A percentile compares a stretch with the other conserved stretches of the same genome.
Evolutionary conservation across 2,888 invertebrate species (phyloP).

Genomic region (Heliothis peltigera): DNA sequence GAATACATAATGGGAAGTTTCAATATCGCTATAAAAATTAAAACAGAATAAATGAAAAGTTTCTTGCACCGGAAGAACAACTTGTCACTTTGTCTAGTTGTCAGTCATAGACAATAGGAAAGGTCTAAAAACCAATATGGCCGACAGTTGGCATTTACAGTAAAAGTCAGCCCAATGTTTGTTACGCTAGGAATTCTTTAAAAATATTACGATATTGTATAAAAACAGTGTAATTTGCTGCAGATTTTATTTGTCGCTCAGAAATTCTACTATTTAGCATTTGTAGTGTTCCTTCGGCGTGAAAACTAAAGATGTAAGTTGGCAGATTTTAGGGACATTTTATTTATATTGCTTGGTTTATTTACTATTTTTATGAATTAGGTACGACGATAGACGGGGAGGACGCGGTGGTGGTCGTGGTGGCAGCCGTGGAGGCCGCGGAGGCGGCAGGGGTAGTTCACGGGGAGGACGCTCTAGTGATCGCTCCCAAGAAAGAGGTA

Average conservation of each 20-base stretch:
- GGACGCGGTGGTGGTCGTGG: slow-evolving; percentile 79
- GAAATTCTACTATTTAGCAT: slow-evolving; percentile 25
- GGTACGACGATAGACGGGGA: slow-evolving; percentile 89
- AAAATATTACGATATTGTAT: slow-evolving; percentile 9
- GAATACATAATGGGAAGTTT: too few species aligned
- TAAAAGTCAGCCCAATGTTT: slow-evolving; percentile 43
- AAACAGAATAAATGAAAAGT: background rate
- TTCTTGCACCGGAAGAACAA: background rate
- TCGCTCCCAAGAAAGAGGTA: slow-evolving; percentile 84
- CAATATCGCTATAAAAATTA: too few species aligned
- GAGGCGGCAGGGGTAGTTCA: slow-evolving; percentile 78
- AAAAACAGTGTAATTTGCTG: slow-evolving; percentile 18
- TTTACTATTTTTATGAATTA: slow-evolving; percentile 63
- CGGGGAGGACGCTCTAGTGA: slow-evolving; percentile 81
- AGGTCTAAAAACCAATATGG: slow-evolving; percentile 65
- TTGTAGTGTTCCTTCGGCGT: slow-evolving; percentile 35
- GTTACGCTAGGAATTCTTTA: slow-evolving; percentile 23
- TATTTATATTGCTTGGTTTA: slow-evolving; percentile 33
- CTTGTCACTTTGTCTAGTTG: background rate
- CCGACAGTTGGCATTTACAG: slow-evolving; percentile 61
- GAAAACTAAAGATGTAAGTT: slow-evolving; percentile 74
- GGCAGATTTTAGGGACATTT: slow-evolving; percentile 36
- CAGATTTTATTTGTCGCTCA: slow-evolving; percentile 12
- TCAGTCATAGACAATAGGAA: slow-evolving; percentile 3
- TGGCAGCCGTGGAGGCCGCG: slow-evolving; percentile 66